Evolutionary conservation across 2,888 invertebrate species (phyloP), one percentile per base, ranked within the genome.

Genomic region (Rhamnusium bicolor): DNA sequence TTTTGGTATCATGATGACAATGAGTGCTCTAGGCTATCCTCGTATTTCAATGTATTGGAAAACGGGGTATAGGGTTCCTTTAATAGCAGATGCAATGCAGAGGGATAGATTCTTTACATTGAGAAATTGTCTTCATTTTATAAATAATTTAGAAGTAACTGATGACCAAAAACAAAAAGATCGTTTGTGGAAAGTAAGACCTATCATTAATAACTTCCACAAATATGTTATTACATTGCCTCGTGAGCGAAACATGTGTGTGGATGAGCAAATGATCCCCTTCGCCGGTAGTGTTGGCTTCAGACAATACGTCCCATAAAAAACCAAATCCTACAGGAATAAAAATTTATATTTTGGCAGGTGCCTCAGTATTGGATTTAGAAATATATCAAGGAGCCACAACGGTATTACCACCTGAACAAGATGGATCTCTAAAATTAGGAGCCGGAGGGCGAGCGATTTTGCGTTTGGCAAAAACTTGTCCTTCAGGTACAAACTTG

Each of bases 351-450:
- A 32, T 60, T 8, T 32, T 32, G 14, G 60, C 60, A 16, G 16
- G 32, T 32, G n/a, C n/a, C n/a, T n/a, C n/a, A 14, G 60, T 60
- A 2, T 60, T 32, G 7, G 60, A 60, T 60, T 14, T 60, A 18
- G 12, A 14, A 16, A 14, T 60, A 60, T 32, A 60, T 60, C 60
- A 60, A 27, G 60, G n/a, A n/a, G n/a, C n/a, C n/a, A n/a, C n/a
- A n/a, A n/a, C n/a, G n/a, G n/a, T n/a, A n/a, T n/a, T n/a, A n/a
- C n/a, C n/a, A n/a, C n/a, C n/a, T n/a, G n/a, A n/a, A n/a, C n/a
- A n/a, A n/a, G 60, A 60, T 16, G 12, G 8, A 40, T 1, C 12
- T 12, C 12, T 12, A 12, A 16, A 32, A 18, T 60, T 40, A 16
- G 18, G 16, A 16, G 32, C 14, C n/a, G 19, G 32, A 32, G 32